These are phyloP conservation scores for Creontiades dilutus DNA, from an alignment of 2,888 invertebrate species.

Conservation along the genomic window DNA sequence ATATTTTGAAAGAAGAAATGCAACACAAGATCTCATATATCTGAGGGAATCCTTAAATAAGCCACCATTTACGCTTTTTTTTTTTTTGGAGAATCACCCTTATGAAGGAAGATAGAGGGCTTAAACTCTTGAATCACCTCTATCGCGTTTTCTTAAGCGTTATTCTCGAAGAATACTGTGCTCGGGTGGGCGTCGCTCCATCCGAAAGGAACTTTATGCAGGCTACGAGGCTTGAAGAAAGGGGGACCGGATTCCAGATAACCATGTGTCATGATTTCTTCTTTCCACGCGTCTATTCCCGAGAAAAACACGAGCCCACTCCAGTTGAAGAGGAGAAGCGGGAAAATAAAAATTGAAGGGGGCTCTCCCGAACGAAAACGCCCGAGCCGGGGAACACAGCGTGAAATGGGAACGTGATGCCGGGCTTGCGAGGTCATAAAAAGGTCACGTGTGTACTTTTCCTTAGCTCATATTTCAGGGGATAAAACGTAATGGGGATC, in stretches of 20 bases:
- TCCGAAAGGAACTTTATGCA: not conserved
- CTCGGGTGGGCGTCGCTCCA: not conserved
- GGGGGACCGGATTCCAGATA: not conserved
- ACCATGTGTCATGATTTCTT: slow-evolving; percentile 1
- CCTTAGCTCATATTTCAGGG: slow-evolving; percentile 62
- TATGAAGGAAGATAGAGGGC: no score
- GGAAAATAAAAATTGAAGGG: slow-evolving; percentile 18
- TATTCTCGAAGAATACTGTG: no score
- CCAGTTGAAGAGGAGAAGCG: not conserved
- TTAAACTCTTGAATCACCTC: no score
- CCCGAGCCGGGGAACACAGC: not conserved
- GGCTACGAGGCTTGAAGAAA: not conserved
- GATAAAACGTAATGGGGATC: slow-evolving; percentile 66
- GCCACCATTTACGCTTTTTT: no score
- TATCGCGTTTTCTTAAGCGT: no score
- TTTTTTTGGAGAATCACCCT: no score
- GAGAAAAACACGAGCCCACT: not conserved
- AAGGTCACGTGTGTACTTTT: slow-evolving; percentile 65
- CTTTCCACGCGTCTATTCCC: not conserved
- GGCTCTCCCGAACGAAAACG: not conserved
- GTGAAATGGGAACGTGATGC: slow-evolving; percentile 58
- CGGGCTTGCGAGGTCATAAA: slow-evolving; percentile 55
- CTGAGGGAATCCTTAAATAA: no score
- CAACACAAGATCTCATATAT: no score
- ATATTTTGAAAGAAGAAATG: no score